phyloP scores from a whole-genome alignment of 2,888 invertebrate genomes.

The Drosophila subquinaria region DNA sequence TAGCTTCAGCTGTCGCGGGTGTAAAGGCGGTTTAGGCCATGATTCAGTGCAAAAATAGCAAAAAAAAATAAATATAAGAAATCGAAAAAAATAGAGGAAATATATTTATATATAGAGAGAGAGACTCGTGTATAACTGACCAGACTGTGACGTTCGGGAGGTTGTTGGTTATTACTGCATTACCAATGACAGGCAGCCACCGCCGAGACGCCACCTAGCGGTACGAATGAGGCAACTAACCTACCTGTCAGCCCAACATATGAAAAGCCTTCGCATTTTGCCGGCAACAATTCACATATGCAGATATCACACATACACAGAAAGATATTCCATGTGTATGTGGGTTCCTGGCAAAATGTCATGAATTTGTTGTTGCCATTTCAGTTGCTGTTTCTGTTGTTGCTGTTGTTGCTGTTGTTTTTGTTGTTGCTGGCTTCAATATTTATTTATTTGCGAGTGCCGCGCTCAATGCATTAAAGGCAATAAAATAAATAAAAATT shows the following conservation, averaged over 20 bases:
- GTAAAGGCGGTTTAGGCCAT: slow-evolving; percentile 42
- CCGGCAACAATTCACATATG: slow-evolving; percentile 60
- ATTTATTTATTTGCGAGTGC: slow-evolving; percentile 77
- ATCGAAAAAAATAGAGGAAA: slow-evolving; percentile 10
- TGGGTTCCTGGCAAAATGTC: slow-evolving; percentile 69
- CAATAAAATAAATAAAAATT: slow-evolving; percentile 81
- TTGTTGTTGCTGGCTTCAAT: slow-evolving; percentile 56
- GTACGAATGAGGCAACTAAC: slow-evolving; percentile 59
- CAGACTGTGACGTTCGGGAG: slow-evolving; percentile 51
- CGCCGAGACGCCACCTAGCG: slow-evolving; percentile 76
- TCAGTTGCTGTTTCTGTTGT: slow-evolving; percentile 19
- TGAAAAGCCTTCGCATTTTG: slow-evolving; percentile 52
- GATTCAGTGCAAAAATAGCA: slow-evolving; percentile 80
- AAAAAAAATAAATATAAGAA: slow-evolving; percentile 37
- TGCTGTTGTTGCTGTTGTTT: slow-evolving; percentile 31
- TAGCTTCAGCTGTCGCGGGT: slow-evolving; percentile 21
- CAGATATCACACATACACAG: slow-evolving; percentile 37
- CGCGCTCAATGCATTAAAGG: slow-evolving; percentile 77
- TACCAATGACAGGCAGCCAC: slow-evolving; percentile 66
- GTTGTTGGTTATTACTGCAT: slow-evolving; percentile 64
- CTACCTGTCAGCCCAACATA: slow-evolving; percentile 78
- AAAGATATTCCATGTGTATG: slow-evolving; percentile 22
- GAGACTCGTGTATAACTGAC: slow-evolving; percentile 45
- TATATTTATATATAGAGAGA: background rate
- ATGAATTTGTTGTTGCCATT: slow-evolving; percentile 50